A percentile compares a stretch with the other conserved stretches of the same genome.
phyloP scores from a whole-genome alignment of 2,888 invertebrate species.

The Mesochorus sp. region DNA sequence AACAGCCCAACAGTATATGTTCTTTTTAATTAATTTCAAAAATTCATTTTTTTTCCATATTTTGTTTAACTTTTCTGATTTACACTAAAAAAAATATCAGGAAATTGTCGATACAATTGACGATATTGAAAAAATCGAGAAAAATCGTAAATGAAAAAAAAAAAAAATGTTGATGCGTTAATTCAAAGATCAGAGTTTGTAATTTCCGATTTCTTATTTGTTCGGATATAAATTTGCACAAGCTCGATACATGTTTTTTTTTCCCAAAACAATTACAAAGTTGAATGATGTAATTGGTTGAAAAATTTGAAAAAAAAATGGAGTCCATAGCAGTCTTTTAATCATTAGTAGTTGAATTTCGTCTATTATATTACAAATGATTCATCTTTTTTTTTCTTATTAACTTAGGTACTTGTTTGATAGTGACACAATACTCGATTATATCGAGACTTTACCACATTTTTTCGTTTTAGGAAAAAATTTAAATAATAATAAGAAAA shows the following conservation, averaged over 20 bases:
- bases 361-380: slow-evolving; percentile 12
- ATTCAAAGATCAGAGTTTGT: no score
- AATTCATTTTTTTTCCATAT: neutral
- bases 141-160: no score
- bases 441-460: slow-evolving; percentile 14
- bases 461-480: slow-evolving; percentile 24
- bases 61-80: neutral
- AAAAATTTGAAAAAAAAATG: no score
- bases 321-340: no score
- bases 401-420: no score
- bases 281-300: no score
- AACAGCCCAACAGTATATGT: slow-evolving; percentile 6
- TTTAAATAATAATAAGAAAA: no score
- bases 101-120: neutral
- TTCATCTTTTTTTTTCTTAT: neutral
- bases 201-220: no score
- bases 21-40: neutral
- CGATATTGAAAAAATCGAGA: neutral
- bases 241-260: no score
- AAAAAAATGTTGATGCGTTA: no score
- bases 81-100: no score
- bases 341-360: neutral
- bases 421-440: slow-evolving; percentile 39
- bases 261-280: no score
- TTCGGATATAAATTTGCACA: neutral